Percentiles rank a stretch among this genome's conserved stretches.
Conservation (phyloP, 2,888 invertebrate species). For the Byasa hedistus region DNA sequence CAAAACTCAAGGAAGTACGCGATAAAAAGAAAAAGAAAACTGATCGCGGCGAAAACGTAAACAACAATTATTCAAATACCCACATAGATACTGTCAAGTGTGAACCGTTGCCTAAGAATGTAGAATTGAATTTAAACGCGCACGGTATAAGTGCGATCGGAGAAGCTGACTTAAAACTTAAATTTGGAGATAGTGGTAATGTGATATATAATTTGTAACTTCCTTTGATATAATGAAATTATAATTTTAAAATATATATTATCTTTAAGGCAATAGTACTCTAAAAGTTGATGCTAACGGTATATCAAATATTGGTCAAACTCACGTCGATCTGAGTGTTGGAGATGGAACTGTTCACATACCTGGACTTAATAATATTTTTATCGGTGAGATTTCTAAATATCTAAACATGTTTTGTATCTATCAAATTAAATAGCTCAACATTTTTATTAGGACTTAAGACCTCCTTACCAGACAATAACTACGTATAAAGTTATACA, state of each 20-base stretch:
- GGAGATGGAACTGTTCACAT: constrained; percentile 49
- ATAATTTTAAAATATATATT: neutral
- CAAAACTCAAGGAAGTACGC: constrained; percentile 63
- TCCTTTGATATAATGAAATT: neutral
- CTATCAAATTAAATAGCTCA: too few relatives aligned
- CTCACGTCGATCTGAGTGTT: constrained; percentile 49
- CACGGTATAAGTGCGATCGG: constrained; percentile 60
- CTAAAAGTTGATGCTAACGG: constrained; percentile 58
- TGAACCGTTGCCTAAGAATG: constrained; percentile 44
- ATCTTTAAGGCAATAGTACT: constrained; percentile 49
- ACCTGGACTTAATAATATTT: constrained; percentile 55
- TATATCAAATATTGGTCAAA: constrained; percentile 64
- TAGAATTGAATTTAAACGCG: constrained; percentile 51
- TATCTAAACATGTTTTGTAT: neutral
- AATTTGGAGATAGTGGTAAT: constrained; percentile 54
- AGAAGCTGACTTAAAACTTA: constrained; percentile 50
- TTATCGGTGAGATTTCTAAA: constrained; percentile 49
- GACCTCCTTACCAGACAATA: too few relatives aligned
- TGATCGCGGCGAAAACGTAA: constrained; percentile 31
- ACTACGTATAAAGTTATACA: too few relatives aligned
- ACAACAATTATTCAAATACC: constrained; percentile 28
- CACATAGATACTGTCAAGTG: constrained; percentile 37
- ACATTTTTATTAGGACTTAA: too few relatives aligned
- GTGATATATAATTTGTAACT: neutral
- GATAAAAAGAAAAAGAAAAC: constrained; percentile 57